These are phyloP conservation scores for Bombus terrestris DNA, from an alignment of 1,140 invertebrate genomes.

Conservation along the genomic window DNA sequence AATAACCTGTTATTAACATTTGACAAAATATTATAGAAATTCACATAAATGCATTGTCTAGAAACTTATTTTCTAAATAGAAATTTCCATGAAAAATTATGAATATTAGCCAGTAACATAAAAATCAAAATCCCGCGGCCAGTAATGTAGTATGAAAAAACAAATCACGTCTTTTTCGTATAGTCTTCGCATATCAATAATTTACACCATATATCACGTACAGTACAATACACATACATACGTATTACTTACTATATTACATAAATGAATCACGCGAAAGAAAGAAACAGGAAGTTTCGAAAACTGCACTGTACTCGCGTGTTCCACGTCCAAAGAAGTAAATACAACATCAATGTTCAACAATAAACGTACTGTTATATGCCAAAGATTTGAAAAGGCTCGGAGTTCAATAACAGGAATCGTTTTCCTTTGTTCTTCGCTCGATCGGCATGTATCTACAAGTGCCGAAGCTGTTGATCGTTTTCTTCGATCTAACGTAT, in stretches of 20 bases:
- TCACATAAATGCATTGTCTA: no score
- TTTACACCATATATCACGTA: background rate
- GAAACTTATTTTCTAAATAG: no score
- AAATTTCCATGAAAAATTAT: background rate
- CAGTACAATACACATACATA: no score
- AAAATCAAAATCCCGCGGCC: no score
- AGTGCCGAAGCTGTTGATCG: background rate
- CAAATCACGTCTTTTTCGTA: background rate
- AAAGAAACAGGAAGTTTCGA: background rate
- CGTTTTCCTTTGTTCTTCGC: background rate
- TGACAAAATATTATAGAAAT: no score
- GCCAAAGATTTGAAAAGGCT: background rate
- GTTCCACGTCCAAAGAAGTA: background rate
- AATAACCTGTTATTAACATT: no score
- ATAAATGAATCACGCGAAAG: background rate
- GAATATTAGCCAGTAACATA: no score
- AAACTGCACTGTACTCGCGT: background rate
- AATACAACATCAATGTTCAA: background rate
- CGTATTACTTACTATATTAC: no score
- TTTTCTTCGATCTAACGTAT: conserved; percentile 29
- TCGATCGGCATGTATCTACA: background rate
- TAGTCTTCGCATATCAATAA: background rate
- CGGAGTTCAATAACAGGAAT: background rate
- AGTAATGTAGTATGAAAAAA: no score
- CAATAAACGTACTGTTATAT: background rate